Evolutionary conservation across 2,797 vertebrate genomes (phyloP).

Genomic region (Premnoplex brunnescens): DNA sequence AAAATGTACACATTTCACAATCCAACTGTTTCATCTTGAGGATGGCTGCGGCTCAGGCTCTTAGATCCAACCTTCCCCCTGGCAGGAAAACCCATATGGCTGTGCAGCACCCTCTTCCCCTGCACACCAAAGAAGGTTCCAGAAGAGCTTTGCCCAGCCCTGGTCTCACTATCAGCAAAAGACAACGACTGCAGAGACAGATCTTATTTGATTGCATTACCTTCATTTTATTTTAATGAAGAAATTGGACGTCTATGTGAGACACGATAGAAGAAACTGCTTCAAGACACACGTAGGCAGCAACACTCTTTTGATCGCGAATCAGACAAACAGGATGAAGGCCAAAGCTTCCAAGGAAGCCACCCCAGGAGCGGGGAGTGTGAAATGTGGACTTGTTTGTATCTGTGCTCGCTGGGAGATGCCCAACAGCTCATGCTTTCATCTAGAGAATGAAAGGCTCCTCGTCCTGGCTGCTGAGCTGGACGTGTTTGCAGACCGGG

Average conservation of each 20-base stretch:
- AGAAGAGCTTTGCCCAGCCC: background rate
- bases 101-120: background rate
- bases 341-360: slow-evolving; percentile 52
- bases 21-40: slow-evolving; percentile 53
- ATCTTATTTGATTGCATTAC: background rate
- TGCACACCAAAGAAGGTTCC: background rate
- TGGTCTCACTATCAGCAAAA: background rate
- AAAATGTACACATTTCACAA: background rate
- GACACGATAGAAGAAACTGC: background rate
- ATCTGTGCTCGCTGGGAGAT: background rate
- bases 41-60: background rate
- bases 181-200: rapidly evolving
- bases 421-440: slow-evolving; percentile 8
- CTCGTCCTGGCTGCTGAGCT: background rate
- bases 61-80: background rate
- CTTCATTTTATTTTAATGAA: background rate
- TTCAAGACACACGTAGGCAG: slow-evolving; percentile 45
- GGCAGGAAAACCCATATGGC: background rate
- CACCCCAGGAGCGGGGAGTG: background rate
- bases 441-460: slow-evolving; percentile 34
- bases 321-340: slow-evolving; percentile 63
- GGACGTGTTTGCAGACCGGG: background rate
- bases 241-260: background rate
- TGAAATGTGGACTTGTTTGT: slow-evolving; percentile 13
- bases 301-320: background rate